phyloP scores from a whole-genome alignment of 2,113 vertebrate genomes.

The Hylia prasina region DNA sequence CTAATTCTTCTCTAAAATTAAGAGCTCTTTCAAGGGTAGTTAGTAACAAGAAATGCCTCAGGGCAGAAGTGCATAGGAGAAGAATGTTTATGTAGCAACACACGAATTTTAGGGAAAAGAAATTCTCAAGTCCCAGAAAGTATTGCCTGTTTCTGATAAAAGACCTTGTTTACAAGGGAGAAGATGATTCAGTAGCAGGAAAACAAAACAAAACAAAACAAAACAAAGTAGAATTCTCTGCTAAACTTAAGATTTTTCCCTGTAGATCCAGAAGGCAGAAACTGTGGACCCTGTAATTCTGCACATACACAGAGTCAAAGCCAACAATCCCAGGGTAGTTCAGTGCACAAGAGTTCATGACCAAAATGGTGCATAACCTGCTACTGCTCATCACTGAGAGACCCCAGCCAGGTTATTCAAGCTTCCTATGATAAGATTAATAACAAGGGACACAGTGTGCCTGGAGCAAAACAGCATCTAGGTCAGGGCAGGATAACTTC shows the following conservation, averaged over 20 bases:
- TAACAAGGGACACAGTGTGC: constrained; percentile 25
- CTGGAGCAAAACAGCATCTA: neutral
- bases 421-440: constrained; percentile 35
- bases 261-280: neutral
- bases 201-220: too few species aligned
- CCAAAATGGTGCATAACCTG: constrained; percentile 13
- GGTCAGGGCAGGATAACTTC: constrained; percentile 15
- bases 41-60: neutral
- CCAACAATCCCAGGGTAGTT: neutral
- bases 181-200: neutral
- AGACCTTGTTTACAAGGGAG: neutral
- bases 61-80: neutral
- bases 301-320: neutral
- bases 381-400: neutral
- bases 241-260: neutral
- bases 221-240: neutral
- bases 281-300: neutral
- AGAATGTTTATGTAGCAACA: neutral
- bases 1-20: neutral
- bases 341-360: constrained; percentile 7
- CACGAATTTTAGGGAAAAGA: neutral
- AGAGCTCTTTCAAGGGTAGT: neutral
- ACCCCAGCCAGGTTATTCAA: constrained; percentile 21
- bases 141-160: neutral
- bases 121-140: neutral